Base-by-base conservation (phyloP, 2,113 vertebrate genomes). In the Oncorhynchus kisutch region DNA sequence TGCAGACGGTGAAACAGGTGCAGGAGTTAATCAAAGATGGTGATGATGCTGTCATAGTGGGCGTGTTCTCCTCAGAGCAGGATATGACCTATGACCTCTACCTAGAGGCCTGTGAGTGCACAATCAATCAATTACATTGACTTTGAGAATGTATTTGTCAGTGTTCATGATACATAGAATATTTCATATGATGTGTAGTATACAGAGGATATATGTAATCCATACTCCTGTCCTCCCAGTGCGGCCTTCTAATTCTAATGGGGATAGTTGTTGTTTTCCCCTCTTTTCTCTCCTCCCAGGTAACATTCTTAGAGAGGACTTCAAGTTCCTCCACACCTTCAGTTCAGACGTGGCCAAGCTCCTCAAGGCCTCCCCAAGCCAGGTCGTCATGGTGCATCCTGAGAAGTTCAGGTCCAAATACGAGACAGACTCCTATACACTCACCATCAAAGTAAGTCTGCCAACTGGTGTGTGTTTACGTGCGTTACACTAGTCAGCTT, bases 371-470 rank as follows among this genome's bases (percentile, higher is more conserved):
- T 93, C 95, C 31, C 88, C 91, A 0, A 94, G 95, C 72, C 95
- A 96, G 73, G 12, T 98, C n/a, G 90, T 97, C 9, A 68, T 97
- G 27, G 90, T 94, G 89, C 97, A 98, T 39, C 96, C 98, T 18
- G 97, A 99, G 84, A 96, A 93, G 87, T 99, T 98, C 89, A 94
- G 91, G 48, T 99, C 98, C 0, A 97, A 95, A 81, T 90, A 94
- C 0, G 97, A 99, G 82, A 82, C 94, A 5, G 92, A 87, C 18
- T 94, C 93, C 54, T 74, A 89, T 0, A 74, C 91, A 6, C 86
- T 98, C 59, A 70, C 92, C 68, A 78, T 99, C 39, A 90, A 95
- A 91, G 98, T 99, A 88, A 80, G 82, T 1, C 9, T 8, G 13
- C 14, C 39, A 45, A 45, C 39, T 45, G 39, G 39, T 45, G 39